phyloP scores from a whole-genome alignment of 2,113 vertebrate genomes.

The Meleagris gallopavo region DNA sequence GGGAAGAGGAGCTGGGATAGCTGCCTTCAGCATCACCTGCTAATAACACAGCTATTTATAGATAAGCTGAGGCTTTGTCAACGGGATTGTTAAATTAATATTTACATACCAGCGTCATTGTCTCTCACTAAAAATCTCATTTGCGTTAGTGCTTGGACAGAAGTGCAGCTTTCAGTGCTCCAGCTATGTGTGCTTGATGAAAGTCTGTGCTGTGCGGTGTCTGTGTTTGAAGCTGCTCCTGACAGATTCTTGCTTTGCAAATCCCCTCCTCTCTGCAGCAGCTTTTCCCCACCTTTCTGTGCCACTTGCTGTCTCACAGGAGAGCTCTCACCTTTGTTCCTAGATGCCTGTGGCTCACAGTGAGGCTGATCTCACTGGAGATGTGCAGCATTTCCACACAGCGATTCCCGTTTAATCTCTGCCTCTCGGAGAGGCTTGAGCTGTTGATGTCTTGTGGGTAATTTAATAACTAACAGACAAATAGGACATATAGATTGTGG shows the following conservation, averaged over 20 bases:
- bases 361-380: slow-evolving; percentile 38
- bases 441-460: slow-evolving; percentile 68
- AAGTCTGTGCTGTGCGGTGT: background rate
- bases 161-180: background rate
- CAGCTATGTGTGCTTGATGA: background rate
- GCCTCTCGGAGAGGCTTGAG: slow-evolving; percentile 56
- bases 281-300: background rate
- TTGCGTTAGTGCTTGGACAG: slow-evolving; percentile 37
- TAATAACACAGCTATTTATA: slow-evolving; percentile 64
- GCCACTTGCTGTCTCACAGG: slow-evolving; percentile 30
- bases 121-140: slow-evolving; percentile 53
- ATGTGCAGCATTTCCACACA: slow-evolving; percentile 52
- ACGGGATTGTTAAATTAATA: slow-evolving; percentile 62
- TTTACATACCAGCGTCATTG: slow-evolving; percentile 54
- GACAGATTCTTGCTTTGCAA: slow-evolving; percentile 16
- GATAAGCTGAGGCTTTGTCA: slow-evolving; percentile 59
- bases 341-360: slow-evolving; percentile 32
- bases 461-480: slow-evolving; percentile 73
- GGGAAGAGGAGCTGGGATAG: slow-evolving; percentile 39
- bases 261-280: background rate
- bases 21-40: slow-evolving; percentile 59
- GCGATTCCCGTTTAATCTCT: slow-evolving; percentile 71
- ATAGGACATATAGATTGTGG: slow-evolving; percentile 41
- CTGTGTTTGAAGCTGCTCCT: slow-evolving; percentile 9
- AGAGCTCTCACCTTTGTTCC: slow-evolving; percentile 64